Percentiles rank a stretch among this genome's conserved stretches.
These are phyloP conservation scores for Unio delphinus DNA, from an alignment of 2,888 invertebrate genomes.

Conservation along the genomic window DNA sequence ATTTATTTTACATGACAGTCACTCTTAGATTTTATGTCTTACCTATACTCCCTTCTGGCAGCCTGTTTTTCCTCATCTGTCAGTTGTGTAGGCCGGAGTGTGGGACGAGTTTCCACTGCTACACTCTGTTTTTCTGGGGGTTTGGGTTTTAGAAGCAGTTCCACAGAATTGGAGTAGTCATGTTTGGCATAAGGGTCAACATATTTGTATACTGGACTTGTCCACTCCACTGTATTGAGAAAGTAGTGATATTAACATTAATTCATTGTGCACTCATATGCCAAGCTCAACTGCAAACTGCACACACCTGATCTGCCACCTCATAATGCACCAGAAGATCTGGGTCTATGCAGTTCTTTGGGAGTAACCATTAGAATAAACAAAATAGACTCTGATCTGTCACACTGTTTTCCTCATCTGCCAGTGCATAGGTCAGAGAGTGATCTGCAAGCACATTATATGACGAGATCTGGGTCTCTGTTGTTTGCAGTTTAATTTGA, in stretches of 20 bases:
- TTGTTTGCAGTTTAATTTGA: too few species aligned
- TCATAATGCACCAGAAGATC: too few species aligned
- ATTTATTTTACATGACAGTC: not conserved
- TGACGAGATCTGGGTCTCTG: too few species aligned
- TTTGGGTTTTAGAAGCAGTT: conserved; percentile 43
- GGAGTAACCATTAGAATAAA: too few species aligned
- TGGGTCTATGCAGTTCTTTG: too few species aligned
- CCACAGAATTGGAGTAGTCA: conserved; percentile 51
- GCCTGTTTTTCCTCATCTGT: conserved; percentile 52
- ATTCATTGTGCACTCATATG: not conserved
- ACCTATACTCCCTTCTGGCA: conserved; percentile 54
- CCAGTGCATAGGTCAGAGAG: too few species aligned
- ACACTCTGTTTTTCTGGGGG: conserved; percentile 22
- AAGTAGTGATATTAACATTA: not conserved
- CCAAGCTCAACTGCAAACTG: too few species aligned
- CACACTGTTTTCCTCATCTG: too few species aligned
- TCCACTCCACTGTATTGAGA: conserved; percentile 52
- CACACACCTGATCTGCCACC: too few species aligned
- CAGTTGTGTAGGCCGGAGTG: conserved; percentile 21
- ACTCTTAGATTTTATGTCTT: conserved; percentile 2
- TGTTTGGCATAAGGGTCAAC: conserved; percentile 59
- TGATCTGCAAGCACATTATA: too few species aligned
- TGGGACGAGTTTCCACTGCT: conserved; percentile 1
- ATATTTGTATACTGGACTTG: conserved; percentile 56
- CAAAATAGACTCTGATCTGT: too few species aligned